A percentile compares a stretch with the other conserved stretches of the same genome.
Evolutionary conservation across 2,797 vertebrate genomes (phyloP).

Genomic region (Danionella dracula): DNA sequence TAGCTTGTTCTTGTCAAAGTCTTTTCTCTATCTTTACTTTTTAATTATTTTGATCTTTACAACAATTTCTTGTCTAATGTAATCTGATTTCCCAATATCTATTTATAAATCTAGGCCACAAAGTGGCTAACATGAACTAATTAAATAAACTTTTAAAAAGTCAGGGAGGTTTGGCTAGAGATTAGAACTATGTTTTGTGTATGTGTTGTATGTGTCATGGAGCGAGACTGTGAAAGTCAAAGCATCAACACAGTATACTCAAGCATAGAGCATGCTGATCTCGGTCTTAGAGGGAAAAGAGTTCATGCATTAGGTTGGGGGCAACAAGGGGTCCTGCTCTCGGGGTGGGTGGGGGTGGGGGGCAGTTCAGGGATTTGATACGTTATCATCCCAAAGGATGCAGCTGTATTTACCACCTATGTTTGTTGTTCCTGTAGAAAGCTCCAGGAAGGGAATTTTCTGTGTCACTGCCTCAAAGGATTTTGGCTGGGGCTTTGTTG

Average conservation of each 20-base stretch:
- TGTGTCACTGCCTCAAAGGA: conserved; percentile 90
- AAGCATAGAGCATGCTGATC: conserved; percentile 56
- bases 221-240: conserved; percentile 54
- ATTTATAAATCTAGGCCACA: too few species aligned
- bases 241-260: conserved; percentile 45
- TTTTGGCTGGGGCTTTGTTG: conserved; percentile 87
- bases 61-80: too few species aligned
- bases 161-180: too few species aligned
- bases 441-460: conserved; percentile 86
- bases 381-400: conserved; percentile 77
- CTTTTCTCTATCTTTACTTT: not conserved
- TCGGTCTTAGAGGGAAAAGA: conserved; percentile 25
- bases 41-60: too few species aligned
- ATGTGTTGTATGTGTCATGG: conserved; percentile 18
- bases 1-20: not conserved
- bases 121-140: too few species aligned
- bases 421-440: conserved; percentile 80
- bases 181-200: too few species aligned
- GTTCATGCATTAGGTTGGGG: conserved; percentile 3
- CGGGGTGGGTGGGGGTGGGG: conserved; percentile 11
- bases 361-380: conserved; percentile 33
- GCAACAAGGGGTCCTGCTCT: conserved; percentile 2
- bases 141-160: too few species aligned
- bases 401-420: conserved; percentile 88
- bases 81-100: too few species aligned